Evolutionary conservation across 2,113 vertebrate genomes (phyloP), one percentile per base, ranked within the genome.

Genomic region (Eclectus roratus): DNA sequence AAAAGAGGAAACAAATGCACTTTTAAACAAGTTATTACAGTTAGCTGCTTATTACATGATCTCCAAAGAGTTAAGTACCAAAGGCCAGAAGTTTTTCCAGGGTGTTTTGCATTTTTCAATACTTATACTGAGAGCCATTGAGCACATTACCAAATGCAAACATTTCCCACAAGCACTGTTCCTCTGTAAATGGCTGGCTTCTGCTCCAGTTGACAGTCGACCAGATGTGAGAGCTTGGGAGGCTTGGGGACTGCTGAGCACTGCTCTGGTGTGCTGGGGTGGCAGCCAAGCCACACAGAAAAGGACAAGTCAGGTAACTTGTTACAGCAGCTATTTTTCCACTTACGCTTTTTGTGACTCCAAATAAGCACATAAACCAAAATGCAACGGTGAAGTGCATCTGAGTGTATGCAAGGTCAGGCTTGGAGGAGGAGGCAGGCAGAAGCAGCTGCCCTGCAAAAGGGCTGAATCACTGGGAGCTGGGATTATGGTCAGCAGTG

Each of bases 271-370:
- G 5, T 37, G 50, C 65, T 39, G 78, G 79, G 86, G 52, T 19
- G 7, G 80, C 76, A 56, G 86, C 94, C 92, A 88, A 95, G 76
- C 72, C 72, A 14, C 72, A 11, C 25, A 9, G 55, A 44, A 78
- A 64, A 93, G 92, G 85, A 96, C 94, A 70, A 84, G 63, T 69
- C 96, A 96, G 93, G 84, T 93, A 96, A 91, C 78, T 71, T 15
- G 47, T 86, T 64, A n/a, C 60, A 86, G 83, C 60, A 89, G 83
- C 73, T 63, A 3, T 37, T 92, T 93, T 84, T 80, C 60, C 18
- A 2, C 86, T 92, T 63, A 17, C 1, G 46, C 60, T 44, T 61
- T 31, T 60, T 41, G n/a, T 66, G 72, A n/a, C 28, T 69, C 47
- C 78, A 43, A 25, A 71, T 11, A 21, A 69, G 69, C 13, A 19